Evolutionary conservation across 2,113 vertebrate species (phyloP), one percentile per base, ranked within the genome.

Genomic region (Abramis brama): DNA sequence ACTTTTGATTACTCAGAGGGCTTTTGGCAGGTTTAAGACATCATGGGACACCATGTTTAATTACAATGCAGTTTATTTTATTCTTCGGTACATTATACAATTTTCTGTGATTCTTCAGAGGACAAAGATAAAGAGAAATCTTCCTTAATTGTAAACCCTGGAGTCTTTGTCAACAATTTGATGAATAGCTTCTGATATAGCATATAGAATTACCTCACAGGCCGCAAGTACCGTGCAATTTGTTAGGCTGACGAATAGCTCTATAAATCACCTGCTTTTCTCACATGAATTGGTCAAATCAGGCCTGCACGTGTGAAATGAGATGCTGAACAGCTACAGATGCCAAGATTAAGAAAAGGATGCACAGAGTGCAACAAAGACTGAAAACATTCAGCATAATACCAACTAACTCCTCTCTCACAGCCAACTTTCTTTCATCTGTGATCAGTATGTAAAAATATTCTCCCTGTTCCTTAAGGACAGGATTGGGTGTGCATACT

Each of bases 401-500:
- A 55, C 71, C 21, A 52, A 55, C 80, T 79, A 59, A 78, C 62
- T 83, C 71, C 39, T 62, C 27, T 76, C 39, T 17, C 83, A 47
- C 68, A 4, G 30, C 76, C 76, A 9, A 47, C 55, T 74, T 86
- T 62, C 74, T 90, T 90, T 88, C 85, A 87, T 88, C 78, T 83
- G 52, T 79, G 66, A 83, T 82, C 59, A 83, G 64, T 71, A 80
- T 73, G 86, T 84, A 85, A 82, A 88, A 82, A 85, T 87, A 84
- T 83, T 82, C 57, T 55, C 52, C 5, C 30, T 77, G 79, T 90
- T 86, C 74, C 73, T 25, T 70, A 79, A 39, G 36, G 64, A 85
- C 64, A 86, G 84, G 86, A 83, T 78, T 89, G 86, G 81, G 84
- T 90, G 91, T 84, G 70, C 88, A 78, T 82, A 86, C 83, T 78